Evolutionary conservation across 2,888 invertebrate genomes (phyloP), one percentile per base, ranked within the genome.

Genomic region (Lochmaea capreae): DNA sequence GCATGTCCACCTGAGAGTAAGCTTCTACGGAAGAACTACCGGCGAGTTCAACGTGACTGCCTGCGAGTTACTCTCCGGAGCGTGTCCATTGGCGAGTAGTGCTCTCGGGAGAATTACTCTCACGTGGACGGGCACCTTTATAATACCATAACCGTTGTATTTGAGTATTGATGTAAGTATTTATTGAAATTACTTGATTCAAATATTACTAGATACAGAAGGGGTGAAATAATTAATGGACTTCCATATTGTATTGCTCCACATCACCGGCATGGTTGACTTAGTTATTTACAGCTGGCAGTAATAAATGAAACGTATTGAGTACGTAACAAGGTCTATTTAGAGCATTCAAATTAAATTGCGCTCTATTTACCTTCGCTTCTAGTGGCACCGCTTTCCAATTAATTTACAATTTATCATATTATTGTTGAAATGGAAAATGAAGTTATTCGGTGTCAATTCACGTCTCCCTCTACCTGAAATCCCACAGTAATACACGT

Each of bases 401-500:
- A 67, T 58, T 54, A 70, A 63, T 42, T 54, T 70, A 62, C 43
- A 70, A 63, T 70, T 63, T 63, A 70, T 63, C 54, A 70, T 54
- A 70, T 70, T 63, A 54, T 63, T 70, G 70, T 70, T 63, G 42
- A 26, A 49, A 57, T 26, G 26, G 58, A 71, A 76, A 73, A 75
- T 73, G 57, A 65, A 72, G 65, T 75, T 74, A 75, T 71, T 68
- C 71, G 63, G 46, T 67, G 68, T 75, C 71, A 65, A 59, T 67
- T 61, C 16, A 16, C 52, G 46, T 26, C 26, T 26, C 61, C 70
- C 54, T 66, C 10, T 71, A 71, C 74, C 72, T 71, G 68, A 52
- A 67, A 57, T 33, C 42, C 46, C 63, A 72, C 72, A 75, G 76
- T 71, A 76, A 74, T 77, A 77, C 75, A 70, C 78, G 73, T 76